A percentile compares a stretch with the other conserved stretches of the same genome.
Conservation (phyloP, 2,113 vertebrate species). For the Nothobranchius kuhntae region DNA sequence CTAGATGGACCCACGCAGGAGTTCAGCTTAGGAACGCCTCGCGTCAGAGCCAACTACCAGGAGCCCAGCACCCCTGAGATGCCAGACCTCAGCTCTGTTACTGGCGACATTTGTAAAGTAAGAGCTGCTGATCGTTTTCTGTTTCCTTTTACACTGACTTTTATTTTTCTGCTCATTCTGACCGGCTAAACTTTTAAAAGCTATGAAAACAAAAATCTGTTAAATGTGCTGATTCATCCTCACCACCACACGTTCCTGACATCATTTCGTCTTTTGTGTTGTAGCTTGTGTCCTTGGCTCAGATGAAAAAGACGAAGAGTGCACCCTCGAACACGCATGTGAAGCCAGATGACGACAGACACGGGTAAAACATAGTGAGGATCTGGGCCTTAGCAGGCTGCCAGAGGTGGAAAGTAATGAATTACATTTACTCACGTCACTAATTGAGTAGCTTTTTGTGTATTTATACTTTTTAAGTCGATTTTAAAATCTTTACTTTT, state of each 20-base stretch:
- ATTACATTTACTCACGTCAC: too few relatives aligned
- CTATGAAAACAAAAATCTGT: too few relatives aligned
- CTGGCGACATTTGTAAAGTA: conserved; percentile 81
- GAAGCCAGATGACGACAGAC: conserved; percentile 44
- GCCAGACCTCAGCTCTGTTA: conserved; percentile 79
- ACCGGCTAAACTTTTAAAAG: too few relatives aligned
- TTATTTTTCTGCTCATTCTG: too few relatives aligned
- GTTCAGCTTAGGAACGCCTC: conserved; percentile 68
- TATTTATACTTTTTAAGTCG: too few relatives aligned
- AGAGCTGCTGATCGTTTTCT: neutral
- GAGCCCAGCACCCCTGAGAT: conserved; percentile 76
- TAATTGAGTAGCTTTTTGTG: too few relatives aligned
- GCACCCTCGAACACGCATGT: neutral
- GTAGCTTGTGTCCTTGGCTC: conserved; percentile 68
- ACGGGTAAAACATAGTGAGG: conserved; percentile 36
- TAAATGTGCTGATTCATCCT: too few relatives aligned
- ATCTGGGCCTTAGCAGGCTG: too few relatives aligned
- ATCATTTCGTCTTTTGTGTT: neutral
- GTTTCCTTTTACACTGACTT: neutral
- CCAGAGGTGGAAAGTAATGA: too few relatives aligned
- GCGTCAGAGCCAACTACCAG: conserved; percentile 42
- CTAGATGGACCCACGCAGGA: conserved; percentile 66
- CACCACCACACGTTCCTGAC: neutral
- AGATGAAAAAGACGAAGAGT: conserved; percentile 41
- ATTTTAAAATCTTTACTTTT: too few relatives aligned